Evolutionary conservation across 2,113 vertebrate species (phyloP).

Genomic region (Phylloscopus trochilus): DNA sequence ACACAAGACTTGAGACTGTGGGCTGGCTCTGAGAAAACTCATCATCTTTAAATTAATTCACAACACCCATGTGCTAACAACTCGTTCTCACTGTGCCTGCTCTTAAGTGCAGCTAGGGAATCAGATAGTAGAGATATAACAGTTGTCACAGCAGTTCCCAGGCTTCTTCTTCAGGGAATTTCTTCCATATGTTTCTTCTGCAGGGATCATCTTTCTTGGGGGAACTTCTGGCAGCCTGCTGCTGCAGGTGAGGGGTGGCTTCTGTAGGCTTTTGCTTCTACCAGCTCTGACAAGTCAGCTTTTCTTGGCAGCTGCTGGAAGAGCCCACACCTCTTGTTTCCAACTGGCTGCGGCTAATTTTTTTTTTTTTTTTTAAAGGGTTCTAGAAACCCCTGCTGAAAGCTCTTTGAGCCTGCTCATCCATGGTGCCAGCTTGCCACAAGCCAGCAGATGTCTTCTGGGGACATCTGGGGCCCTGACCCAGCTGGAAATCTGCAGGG

Average conservation of each 20-base stretch:
- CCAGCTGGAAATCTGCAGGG: accelerated
- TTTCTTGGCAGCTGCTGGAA: neutral
- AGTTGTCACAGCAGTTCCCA: slow-evolving; percentile 10
- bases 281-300: neutral
- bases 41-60: neutral
- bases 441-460: neutral
- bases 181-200: slow-evolving; percentile 5
- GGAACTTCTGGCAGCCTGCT: slow-evolving; percentile 1
- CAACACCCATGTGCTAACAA: neutral
- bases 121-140: neutral
- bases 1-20: neutral
- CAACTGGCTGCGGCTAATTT: neutral
- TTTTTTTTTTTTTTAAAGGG: neutral
- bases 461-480: neutral
- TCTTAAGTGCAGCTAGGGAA: neutral
- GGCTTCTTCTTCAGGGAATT: neutral
- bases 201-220: neutral
- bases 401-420: neutral
- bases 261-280: neutral
- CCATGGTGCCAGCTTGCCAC: neutral
- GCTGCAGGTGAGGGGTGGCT: neutral
- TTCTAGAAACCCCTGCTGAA: neutral
- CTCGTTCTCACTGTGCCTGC: neutral
- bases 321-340: neutral
- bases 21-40: neutral